phyloP scores from a whole-genome alignment of 2,113 vertebrate genomes.

The mouse (Mus musculus) region DNA sequence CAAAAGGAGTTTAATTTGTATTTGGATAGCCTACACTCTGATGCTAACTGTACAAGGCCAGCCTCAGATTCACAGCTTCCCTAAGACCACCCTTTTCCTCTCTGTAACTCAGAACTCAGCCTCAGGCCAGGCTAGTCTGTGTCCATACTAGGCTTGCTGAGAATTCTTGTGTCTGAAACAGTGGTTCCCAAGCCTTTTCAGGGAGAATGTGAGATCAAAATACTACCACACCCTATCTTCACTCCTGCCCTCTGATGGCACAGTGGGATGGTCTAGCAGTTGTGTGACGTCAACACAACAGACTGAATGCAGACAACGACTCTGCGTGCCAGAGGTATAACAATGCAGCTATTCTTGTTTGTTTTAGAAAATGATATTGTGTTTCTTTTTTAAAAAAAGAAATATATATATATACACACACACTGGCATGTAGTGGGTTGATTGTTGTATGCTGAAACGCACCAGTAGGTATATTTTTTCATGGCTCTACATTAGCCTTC shows the following conservation, averaged over 20 bases:
- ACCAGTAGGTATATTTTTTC: not conserved
- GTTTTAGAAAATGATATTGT: conserved; percentile 29
- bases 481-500: not conserved
- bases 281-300: fast-evolving
- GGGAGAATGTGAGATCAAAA: not conserved
- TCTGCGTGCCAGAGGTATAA: fast-evolving
- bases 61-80: not conserved
- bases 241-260: fast-evolving
- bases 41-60: not conserved
- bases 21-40: not conserved
- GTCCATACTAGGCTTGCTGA: not conserved
- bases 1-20: not conserved
- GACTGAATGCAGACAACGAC: fast-evolving
- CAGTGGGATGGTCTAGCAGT: no score
- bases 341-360: not conserved
- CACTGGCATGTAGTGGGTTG: not conserved
- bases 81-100: not conserved
- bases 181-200: not conserved
- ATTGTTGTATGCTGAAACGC: not conserved
- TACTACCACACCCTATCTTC: not conserved
- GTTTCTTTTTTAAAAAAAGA: not conserved
- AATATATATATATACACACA: not conserved
- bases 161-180: not conserved
- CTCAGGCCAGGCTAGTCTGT: not conserved
- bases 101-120: not conserved